Evolutionary conservation across 2,113 vertebrate species (phyloP).

Genomic region (Atrichornis clamosus): DNA sequence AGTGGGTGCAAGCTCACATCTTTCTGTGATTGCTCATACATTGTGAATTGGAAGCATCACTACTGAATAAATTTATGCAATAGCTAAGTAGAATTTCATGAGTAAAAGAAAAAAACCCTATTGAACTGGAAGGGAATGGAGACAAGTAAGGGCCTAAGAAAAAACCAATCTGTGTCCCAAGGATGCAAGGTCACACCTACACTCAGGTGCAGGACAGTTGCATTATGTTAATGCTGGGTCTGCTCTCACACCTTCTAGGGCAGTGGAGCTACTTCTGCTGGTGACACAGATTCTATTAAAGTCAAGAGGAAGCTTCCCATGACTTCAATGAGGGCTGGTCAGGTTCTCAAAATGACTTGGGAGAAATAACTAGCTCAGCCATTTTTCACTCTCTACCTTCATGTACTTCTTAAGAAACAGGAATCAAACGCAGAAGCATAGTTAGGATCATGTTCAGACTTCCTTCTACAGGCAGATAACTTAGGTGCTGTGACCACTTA

Average conservation of each 20-base stretch:
- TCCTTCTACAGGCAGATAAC: background rate
- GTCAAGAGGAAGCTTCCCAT: background rate
- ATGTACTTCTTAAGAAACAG: slow-evolving; percentile 11
- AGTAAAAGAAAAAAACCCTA: slow-evolving; percentile 33
- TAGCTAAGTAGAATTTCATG: slow-evolving; percentile 58
- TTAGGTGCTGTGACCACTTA: background rate
- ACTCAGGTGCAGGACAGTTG: background rate
- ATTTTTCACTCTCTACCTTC: background rate
- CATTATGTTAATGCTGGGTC: background rate
- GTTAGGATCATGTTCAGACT: background rate
- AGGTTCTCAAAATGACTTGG: background rate
- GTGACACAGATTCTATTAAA: background rate
- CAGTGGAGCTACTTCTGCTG: background rate
- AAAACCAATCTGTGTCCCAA: slow-evolving; percentile 21
- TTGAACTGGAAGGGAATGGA: slow-evolving; percentile 64
- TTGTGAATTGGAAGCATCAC: slow-evolving; percentile 49
- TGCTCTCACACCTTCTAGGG: background rate
- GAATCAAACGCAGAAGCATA: background rate
- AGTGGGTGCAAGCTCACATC: slow-evolving; percentile 22
- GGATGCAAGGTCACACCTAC: slow-evolving; percentile 22
- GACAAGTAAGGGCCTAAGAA: slow-evolving; percentile 38
- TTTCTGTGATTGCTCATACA: slow-evolving; percentile 28
- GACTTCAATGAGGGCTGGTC: background rate
- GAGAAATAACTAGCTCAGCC: background rate
- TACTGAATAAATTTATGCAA: slow-evolving; percentile 48